Percentiles rank a stretch among this genome's conserved stretches.
phyloP scores from a whole-genome alignment of 2,113 vertebrate species.

The Antidorcas marsupialis region DNA sequence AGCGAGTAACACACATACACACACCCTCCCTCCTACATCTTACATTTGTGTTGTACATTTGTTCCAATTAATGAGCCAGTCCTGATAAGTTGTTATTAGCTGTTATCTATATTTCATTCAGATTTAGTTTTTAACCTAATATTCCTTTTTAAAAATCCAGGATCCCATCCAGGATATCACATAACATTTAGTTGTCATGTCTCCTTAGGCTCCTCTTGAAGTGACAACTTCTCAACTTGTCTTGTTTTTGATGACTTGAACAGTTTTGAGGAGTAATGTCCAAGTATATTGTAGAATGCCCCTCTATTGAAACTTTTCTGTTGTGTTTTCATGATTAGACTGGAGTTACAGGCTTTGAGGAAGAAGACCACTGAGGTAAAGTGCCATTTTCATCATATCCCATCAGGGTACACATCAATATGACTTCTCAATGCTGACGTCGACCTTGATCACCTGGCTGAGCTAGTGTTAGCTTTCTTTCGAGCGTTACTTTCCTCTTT shows the following conservation, averaged over 20 bases:
- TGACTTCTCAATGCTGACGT: not conserved
- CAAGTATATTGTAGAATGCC: not conserved
- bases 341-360: not conserved
- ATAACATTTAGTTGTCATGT: not conserved
- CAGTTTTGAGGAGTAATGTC: not conserved
- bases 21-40: not conserved
- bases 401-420: not conserved
- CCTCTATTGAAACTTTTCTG: not conserved
- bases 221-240: not conserved
- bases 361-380: not conserved
- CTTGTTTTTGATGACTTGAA: not conserved
- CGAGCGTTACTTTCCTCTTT: not conserved
- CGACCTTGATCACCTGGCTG: not conserved
- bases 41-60: not conserved
- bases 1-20: not conserved
- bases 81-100: not conserved
- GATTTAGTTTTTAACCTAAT: slow-evolving; percentile 6
- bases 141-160: not conserved
- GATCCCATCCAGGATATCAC: not conserved
- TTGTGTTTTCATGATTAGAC: not conserved
- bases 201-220: not conserved
- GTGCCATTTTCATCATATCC: not conserved
- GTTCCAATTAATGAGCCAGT: not conserved
- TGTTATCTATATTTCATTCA: not conserved
- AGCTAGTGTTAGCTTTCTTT: not conserved